Evolutionary conservation across 2,113 vertebrate genomes (phyloP), one percentile per base, ranked within the genome.

Genomic region (Gnathonemus longibarbis): DNA sequence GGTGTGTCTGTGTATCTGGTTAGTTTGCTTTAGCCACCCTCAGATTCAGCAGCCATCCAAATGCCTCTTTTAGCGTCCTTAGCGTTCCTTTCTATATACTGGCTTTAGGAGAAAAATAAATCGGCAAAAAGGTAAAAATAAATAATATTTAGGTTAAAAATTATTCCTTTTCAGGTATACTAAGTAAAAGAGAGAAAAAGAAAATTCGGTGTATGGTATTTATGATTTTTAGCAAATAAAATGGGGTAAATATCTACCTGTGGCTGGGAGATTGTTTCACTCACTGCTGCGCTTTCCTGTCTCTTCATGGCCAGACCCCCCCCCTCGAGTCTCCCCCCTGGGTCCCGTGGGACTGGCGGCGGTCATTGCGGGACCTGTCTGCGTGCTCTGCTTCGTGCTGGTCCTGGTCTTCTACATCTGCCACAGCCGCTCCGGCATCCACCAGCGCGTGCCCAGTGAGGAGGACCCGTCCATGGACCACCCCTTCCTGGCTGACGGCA

Each of bases 401-500:
- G 98, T 99, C 94, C 90, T 99, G 93, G 96, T 97, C 39, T 96
- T 99, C 2, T 99, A 98, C 15, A 94, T 99, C 21, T 99, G 98
- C 95, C 98, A 99, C 90, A 98, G 97, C 91, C 98, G 97, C 0
- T 96, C 97, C 0, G 97, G 97, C 58, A 96, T 97, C 93, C 98
- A 98, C 93, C 98, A 99, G 88, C 97, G 98, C 0, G 98, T 99
- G 91, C 98, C 98, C 89, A 99, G 97, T 1, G 98, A 99, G 94
- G 98, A 99, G 92, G 98, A 99, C 93, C 98, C 98, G 15, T 96
- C 97, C 0, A 94, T 98, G 91, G 97, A 99, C 93, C 98, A 98
- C 46, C 98, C 98, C 74, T 99, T 99, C 91, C 98, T 99, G 93
- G 98, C 97, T 0, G 98, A 98, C 74, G 98, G 98, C 77, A 98